Evolutionary conservation across 2,113 vertebrate genomes (phyloP), one percentile per base, ranked within the genome.

Genomic region (Dromaius novaehollandiae): DNA sequence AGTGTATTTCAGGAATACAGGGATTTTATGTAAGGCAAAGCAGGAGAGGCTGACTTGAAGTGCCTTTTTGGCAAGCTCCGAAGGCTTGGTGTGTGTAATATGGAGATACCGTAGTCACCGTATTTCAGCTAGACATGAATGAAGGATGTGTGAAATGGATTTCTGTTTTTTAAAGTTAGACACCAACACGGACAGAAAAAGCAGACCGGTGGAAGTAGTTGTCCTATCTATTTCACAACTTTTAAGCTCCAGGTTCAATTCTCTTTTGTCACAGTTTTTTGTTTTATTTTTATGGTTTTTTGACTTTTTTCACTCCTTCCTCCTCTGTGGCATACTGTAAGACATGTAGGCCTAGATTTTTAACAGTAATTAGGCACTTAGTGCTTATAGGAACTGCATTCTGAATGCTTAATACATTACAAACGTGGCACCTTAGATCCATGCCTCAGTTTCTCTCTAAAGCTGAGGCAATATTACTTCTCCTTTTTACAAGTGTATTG

Each of bases 311-410:
- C 26, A 18, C 38, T 55, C 25, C 53, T 48, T 68, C 13, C 19
- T 18, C 3, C 13, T 60, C 50, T 48, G 32, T 90, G 48, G 19
- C 58, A 64, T 53, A 61, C 4, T 44, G 8, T 50, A 11, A 51
- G 42, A 24, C 8, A 40, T 0, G 1, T 4, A 64, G 24, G 36
- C 12, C 13, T 30, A 53, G 28, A 36, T 51, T 88, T 87, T 80
- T 76, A 46, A 34, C 22, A 60, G 15, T 34, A 60, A 53, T 40
- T 68, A 86, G 18, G 6, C 25, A 58, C 25, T 69, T 20, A 30
- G 20, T 0, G 0, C 18, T 89, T 61, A 19, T 0, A 48, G 50
- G 15, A 77, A 26, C 26, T 40, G 48, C 75, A 44, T 32, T 18
- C 4, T 85, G 56, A 44, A 53, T 56, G 55, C 13, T 26, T 26